A percentile compares a stretch with the other conserved stretches of the same genome.
Evolutionary conservation across 2,797 vertebrate genomes (phyloP).

Genomic region (Myotis daubentonii): DNA sequence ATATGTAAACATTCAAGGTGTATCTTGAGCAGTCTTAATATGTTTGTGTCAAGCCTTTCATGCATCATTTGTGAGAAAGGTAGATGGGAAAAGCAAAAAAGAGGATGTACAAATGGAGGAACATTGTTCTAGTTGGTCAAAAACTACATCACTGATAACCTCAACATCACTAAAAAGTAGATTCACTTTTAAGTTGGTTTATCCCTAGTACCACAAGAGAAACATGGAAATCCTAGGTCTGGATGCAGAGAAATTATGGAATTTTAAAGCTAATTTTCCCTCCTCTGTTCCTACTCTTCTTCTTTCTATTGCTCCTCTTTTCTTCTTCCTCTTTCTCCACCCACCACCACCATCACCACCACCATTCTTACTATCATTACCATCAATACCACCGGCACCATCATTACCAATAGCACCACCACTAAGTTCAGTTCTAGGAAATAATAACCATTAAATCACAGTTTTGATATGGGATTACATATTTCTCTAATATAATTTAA

Average conservation of each 20-base stretch:
- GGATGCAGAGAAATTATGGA: no score
- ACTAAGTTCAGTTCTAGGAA: neutral
- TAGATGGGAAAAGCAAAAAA: neutral
- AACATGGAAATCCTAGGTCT: neutral
- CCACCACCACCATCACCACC: no score
- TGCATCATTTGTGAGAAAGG: neutral
- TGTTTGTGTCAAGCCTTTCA: neutral
- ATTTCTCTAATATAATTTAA: neutral
- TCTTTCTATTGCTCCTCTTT: neutral
- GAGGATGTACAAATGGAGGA: neutral
- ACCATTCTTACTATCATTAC: rapidly evolving
- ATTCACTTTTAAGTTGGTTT: neutral
- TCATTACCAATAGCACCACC: rapidly evolving
- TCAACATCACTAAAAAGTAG: neutral
- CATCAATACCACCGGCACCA: rapidly evolving
- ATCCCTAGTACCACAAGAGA: neutral
- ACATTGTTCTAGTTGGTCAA: neutral
- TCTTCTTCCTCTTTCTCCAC: neutral
- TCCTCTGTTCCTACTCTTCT: rapidly evolving
- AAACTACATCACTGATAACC: neutral
- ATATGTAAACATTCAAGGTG: neutral
- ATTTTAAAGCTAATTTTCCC: neutral
- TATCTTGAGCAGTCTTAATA: neutral
- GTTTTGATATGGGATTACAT: neutral
- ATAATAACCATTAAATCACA: neutral